Evolutionary conservation across 2,113 vertebrate genomes (phyloP).

Genomic region (Limanda limanda): DNA sequence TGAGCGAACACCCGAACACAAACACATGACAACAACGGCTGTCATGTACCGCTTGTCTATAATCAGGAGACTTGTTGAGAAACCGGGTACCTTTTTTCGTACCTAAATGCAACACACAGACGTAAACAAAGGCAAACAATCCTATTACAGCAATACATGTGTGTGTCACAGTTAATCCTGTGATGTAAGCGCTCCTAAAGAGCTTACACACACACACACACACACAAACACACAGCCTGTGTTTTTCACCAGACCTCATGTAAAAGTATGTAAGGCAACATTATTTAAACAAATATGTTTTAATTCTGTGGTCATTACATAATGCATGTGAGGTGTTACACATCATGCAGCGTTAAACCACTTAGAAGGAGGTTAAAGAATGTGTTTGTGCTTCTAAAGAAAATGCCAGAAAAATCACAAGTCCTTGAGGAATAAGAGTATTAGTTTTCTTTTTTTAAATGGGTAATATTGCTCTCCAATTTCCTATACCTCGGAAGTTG

Average conservation of each 20-base stretch:
- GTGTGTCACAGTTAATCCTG: conserved; percentile 62
- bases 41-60: not conserved
- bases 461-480: not conserved
- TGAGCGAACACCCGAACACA: conserved; percentile 70
- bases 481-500: not conserved
- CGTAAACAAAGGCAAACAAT: conserved; percentile 3
- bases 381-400: not conserved
- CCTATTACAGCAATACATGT: conserved; percentile 5
- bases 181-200: conserved; percentile 73
- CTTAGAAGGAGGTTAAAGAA: not conserved
- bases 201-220: conserved; percentile 49
- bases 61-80: not conserved
- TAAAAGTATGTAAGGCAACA: conserved; percentile 28
- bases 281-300: conserved; percentile 31
- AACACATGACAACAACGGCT: no score
- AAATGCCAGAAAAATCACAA: not conserved
- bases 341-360: not conserved
- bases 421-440: not conserved
- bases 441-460: not conserved
- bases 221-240: conserved; percentile 36
- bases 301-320: conserved; percentile 19
- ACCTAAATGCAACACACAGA: not conserved
- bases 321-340: conserved; percentile 1
- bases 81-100: not conserved
- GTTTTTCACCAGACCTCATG: conserved; percentile 42